Evolutionary conservation across 2,888 invertebrate genomes (phyloP).

Genomic region (Drosophila koepferae): DNA sequence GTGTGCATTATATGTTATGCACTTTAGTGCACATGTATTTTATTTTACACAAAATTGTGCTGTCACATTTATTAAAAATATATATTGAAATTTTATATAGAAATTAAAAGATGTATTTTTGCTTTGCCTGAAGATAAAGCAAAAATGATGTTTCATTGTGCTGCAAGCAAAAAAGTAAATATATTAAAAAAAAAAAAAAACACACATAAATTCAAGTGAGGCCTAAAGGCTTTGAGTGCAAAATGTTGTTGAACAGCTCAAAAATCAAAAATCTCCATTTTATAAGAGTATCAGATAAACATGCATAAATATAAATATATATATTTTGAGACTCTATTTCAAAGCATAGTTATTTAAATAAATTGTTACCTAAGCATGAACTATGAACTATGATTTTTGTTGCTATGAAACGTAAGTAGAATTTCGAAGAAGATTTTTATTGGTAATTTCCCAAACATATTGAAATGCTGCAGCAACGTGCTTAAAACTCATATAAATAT

Average conservation of each 20-base stretch:
- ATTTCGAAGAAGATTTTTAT: background rate
- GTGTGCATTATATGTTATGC: too few relatives aligned
- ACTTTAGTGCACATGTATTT: too few relatives aligned
- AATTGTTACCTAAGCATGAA: background rate
- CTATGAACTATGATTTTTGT: too few relatives aligned
- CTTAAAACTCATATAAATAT: background rate
- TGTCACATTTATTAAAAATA: background rate
- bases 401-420: background rate
- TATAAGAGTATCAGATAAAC: background rate
- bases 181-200: background rate
- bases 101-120: background rate
- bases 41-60: background rate
- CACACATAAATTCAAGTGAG: background rate
- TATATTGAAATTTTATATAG: background rate
- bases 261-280: background rate
- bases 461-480: background rate
- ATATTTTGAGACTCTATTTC: background rate
- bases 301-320: background rate
- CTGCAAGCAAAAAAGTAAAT: background rate
- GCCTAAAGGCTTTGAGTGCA: conserved; percentile 4
- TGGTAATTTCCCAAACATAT: background rate
- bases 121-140: background rate
- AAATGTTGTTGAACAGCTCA: background rate
- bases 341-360: background rate
- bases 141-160: background rate